Evolutionary conservation across 2,113 vertebrate species (phyloP), one percentile per base, ranked within the genome.

Genomic region (Equus przewalskii): DNA sequence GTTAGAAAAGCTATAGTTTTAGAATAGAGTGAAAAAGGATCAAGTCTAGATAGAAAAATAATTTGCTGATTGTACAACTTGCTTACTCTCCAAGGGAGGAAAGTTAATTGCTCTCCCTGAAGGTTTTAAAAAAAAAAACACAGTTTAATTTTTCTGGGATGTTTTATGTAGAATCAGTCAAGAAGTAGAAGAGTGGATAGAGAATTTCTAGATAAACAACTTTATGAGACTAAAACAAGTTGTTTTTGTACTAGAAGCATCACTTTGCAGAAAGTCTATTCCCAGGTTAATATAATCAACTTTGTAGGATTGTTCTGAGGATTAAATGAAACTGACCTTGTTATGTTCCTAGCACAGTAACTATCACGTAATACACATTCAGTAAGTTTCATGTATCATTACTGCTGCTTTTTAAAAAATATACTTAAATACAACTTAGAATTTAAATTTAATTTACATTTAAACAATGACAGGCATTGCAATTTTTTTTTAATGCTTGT

Each of bases 61-160:
- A 76, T 76, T 94, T 76, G 3, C 79, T 82, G 33, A 89, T 46
- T n/a, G 22, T 46, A 89, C 65, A 86, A 41, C 13, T 36, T 91
- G 24, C n/a, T 49, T 89, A 65, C 56, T 2, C 7, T 75, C 24
- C 58, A 80, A 95, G 65, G 64, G 16, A 85, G 30, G 21, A 88
- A 72, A 81, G 26, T 51, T 89, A 86, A 94, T 92, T 94, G 41
- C 26, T 82, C 85, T 96, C 4, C 46, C 36, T 86, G n/a, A 89
- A 92, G 41, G 22, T 80, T 87, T 89, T 36, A 7, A 62, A 58
- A 33, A 44, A 28, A 90, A 33, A 36, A 21, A 67, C 69, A 44
- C 5, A 76, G 58, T 83, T 96, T 80, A 94, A 92, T 96, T 72
- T 92, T 86, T 82, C 28, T n/a, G 13, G 44, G 18, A 26, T 88